These are phyloP conservation scores for Heliconius melpomene DNA, from an alignment of 1,140 invertebrate genomes.

Conservation along the genomic window DNA sequence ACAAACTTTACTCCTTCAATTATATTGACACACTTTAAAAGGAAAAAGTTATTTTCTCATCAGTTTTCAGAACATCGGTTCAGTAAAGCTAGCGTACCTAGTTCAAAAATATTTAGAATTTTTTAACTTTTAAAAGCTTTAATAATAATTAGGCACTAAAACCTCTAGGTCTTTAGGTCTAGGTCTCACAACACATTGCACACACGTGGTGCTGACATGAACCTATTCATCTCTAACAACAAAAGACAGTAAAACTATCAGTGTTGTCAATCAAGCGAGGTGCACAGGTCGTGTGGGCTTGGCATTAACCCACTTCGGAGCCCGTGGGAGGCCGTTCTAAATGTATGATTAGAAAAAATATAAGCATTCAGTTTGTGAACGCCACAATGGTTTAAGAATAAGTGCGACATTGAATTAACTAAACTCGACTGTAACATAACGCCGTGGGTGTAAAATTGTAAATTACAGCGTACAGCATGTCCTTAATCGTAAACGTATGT, in stretches of 20 bases:
- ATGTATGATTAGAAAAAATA: conserved; percentile 44
- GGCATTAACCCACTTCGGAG: conserved; percentile 72
- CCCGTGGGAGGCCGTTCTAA: conserved; percentile 63
- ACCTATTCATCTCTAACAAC: background rate
- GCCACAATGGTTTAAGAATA: conserved; percentile 56
- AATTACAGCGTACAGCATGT: conserved; percentile 27
- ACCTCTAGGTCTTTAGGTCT: background rate
- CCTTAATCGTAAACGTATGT: conserved; percentile 19
- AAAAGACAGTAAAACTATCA: conserved; percentile 26
- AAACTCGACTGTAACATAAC: conserved; percentile 34
- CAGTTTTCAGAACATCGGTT: background rate
- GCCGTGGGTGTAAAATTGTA: conserved; percentile 30
- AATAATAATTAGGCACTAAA: background rate
- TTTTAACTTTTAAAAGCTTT: background rate
- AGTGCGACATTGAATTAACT: conserved; percentile 47
- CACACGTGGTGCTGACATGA: background rate
- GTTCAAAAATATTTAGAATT: background rate
- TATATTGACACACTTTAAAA: conserved; percentile 27
- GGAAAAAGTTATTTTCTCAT: conserved; percentile 2
- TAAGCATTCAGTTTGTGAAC: conserved; percentile 38
- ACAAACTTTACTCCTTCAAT: conserved; percentile 24
- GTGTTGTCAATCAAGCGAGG: conserved; percentile 57
- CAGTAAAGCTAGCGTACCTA: background rate
- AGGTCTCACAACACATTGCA: background rate
- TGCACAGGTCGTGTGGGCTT: conserved; percentile 64